Percentiles rank a stretch among this genome's conserved stretches.
Conservation (phyloP, 2,797 vertebrate species). For the Sebastes goodei region DNA sequence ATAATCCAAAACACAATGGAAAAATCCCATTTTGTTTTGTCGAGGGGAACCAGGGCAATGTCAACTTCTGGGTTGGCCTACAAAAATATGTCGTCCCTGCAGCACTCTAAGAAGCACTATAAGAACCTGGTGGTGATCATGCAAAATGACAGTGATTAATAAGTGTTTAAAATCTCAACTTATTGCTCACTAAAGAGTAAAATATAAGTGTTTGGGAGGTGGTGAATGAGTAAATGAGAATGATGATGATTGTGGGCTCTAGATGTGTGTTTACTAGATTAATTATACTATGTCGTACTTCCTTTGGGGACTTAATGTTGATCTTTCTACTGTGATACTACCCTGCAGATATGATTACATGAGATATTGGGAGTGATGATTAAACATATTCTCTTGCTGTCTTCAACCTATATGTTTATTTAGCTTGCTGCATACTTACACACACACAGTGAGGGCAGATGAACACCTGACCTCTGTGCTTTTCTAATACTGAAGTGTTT, state of each 20-base stretch:
- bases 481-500: background rate
- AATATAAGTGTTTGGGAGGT: background rate
- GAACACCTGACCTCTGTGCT: background rate
- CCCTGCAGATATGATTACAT: too few relatives aligned
- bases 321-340: background rate
- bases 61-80: too few relatives aligned
- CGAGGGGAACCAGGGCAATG: too few relatives aligned
- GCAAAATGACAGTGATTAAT: background rate
- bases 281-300: background rate
- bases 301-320: background rate
- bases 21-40: too few relatives aligned
- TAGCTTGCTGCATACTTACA: too few relatives aligned
- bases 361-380: too few relatives aligned
- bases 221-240: background rate
- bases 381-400: background rate
- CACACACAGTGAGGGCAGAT: background rate
- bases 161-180: background rate
- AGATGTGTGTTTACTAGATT: background rate
- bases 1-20: too few relatives aligned
- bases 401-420: background rate
- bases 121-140: background rate
- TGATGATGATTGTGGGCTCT: background rate
- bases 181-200: background rate
- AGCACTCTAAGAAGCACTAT: too few relatives aligned
- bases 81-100: too few relatives aligned